Conservation (phyloP, 2,888 invertebrate species). For the Lasius platythorax region DNA sequence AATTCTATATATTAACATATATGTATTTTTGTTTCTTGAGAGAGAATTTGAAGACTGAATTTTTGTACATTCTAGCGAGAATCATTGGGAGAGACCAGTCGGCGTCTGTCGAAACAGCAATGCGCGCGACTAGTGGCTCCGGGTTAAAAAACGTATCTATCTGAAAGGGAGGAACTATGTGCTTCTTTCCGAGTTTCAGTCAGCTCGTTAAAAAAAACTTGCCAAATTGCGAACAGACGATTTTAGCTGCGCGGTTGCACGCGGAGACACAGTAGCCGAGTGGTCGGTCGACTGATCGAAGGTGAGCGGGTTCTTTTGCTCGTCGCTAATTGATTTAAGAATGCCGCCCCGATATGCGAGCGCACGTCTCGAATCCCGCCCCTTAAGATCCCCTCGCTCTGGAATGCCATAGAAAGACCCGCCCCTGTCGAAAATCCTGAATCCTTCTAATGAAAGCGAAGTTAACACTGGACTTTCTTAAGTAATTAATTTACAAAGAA, state of each 20-base stretch:
- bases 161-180: slow-evolving; percentile 62
- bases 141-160: slow-evolving; percentile 64
- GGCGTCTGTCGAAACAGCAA: slow-evolving; percentile 25
- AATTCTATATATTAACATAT: background rate
- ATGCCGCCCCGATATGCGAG: slow-evolving; percentile 71
- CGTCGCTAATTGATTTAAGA: slow-evolving; percentile 82
- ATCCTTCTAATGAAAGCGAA: background rate
- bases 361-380: slow-evolving; percentile 63
- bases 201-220: slow-evolving; percentile 65
- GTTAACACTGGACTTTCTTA: background rate
- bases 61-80: slow-evolving; percentile 24
- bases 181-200: slow-evolving; percentile 53
- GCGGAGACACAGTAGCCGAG: slow-evolving; percentile 74
- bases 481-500: background rate
- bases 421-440: background rate
- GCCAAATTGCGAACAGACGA: slow-evolving; percentile 60
- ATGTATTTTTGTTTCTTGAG: background rate
- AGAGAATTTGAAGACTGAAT: slow-evolving; percentile 21
- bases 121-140: slow-evolving; percentile 62
- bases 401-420: slow-evolving; percentile 60
- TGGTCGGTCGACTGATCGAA: slow-evolving; percentile 79
- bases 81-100: slow-evolving; percentile 17
- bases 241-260: slow-evolving; percentile 28
- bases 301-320: slow-evolving; percentile 81
- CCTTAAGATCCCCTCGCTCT: slow-evolving; percentile 63